Evolutionary conservation across 2,797 vertebrate genomes (phyloP).

Genomic region (Tamandua tetradactyla): DNA sequence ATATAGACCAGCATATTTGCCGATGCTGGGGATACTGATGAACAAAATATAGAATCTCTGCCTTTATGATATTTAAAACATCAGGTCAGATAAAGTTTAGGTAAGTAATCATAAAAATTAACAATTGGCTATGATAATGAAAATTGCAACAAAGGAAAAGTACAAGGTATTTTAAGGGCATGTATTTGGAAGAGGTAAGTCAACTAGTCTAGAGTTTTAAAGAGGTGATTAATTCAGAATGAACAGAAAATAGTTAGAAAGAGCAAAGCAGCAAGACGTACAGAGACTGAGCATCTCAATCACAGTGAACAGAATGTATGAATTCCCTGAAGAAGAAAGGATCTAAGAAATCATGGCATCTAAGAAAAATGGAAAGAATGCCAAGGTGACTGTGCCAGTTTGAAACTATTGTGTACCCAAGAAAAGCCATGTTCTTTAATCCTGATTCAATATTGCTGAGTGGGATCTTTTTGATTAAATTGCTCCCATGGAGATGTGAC

Average conservation of each 20-base stretch:
- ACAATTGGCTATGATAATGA: neutral
- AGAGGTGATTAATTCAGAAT: neutral
- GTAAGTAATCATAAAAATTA: conserved; percentile 25
- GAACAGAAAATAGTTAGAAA: neutral
- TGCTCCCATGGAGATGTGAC: too few species aligned
- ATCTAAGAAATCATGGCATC: too few species aligned
- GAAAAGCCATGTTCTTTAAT: too few species aligned
- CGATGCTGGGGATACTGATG: neutral
- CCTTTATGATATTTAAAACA: conserved; percentile 36
- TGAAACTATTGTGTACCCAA: too few species aligned
- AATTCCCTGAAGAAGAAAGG: neutral
- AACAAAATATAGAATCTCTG: neutral
- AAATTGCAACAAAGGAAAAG: neutral
- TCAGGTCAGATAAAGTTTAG: neutral
- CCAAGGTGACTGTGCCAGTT: too few species aligned
- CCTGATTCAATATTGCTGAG: too few species aligned
- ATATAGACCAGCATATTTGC: neutral
- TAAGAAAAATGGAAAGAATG: too few species aligned
- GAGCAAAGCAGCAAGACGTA: neutral
- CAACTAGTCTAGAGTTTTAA: conserved; percentile 23
- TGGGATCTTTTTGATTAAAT: too few species aligned
- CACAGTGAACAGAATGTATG: neutral
- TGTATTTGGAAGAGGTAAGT: neutral
- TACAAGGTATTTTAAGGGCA: neutral
- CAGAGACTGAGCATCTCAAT: neutral